Evolutionary conservation across 2,888 invertebrate species (phyloP), one percentile per base, ranked within the genome.

Genomic region (Ectobius pallidus): DNA sequence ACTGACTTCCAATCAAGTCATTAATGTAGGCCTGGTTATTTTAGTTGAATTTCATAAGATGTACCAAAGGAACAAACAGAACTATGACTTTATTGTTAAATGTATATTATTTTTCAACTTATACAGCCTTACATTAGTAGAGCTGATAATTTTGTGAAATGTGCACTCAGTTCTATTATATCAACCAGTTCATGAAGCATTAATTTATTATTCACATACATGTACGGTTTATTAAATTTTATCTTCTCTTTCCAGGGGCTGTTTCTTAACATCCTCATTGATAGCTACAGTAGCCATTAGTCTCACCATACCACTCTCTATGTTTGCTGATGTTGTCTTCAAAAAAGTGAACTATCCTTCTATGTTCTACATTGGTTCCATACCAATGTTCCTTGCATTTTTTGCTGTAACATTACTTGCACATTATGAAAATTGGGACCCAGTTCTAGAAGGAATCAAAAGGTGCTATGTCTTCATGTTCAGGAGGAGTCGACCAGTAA

Each of bases 211-310:
- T n/a, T n/a, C n/a, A n/a, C n/a, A n/a, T n/a, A n/a, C n/a, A n/a
- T n/a, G n/a, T n/a, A n/a, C n/a, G n/a, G n/a, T n/a, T n/a, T n/a
- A n/a, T n/a, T n/a, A n/a, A n/a, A n/a, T n/a, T n/a, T n/a, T n/a
- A n/a, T n/a, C n/a, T n/a, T n/a, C n/a, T n/a, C 75, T 71, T 84
- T 84, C 1, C 84, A 96, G 96, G 95, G 98, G 96, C 67, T 93
- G 95, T 79, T 96, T 97, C 79, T 85, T 98, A 78, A 98, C 98
- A 20, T 97, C 97, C 16, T 92, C 95, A 0, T 86, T 95, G 63
- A 92, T 95, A 78, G 97, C 95, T 30, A 96, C 95, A 1, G 83
- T 96, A 78, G 90, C 95, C 72, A 88, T 97, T 76, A 93, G 93
- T 77, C 85, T 97, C 78, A 93, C 92, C 75, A 92, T 95, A 82